These are phyloP conservation scores for Drosophila kurseongensis DNA, from an alignment of 1,140 invertebrate genomes.

Conservation along the genomic window DNA sequence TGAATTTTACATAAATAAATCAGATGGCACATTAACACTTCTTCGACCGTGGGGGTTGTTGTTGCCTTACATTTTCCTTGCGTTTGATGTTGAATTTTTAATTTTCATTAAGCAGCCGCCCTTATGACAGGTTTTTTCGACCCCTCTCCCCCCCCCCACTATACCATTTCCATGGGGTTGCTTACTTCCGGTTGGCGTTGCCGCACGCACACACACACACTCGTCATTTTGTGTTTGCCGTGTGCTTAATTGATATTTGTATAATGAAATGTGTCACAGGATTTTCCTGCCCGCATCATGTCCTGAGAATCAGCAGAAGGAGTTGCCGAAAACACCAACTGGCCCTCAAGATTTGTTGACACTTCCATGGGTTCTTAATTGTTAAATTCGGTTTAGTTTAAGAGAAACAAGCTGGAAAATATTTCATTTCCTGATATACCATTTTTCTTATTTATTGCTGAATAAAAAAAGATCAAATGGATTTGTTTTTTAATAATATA, in stretches of 20 bases:
- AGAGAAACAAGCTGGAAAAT: neutral
- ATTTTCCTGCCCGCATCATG: slow-evolving; percentile 72
- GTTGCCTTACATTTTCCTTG: slow-evolving; percentile 57
- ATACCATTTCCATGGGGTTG: slow-evolving; percentile 17
- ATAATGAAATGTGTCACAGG: slow-evolving; percentile 79
- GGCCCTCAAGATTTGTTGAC: slow-evolving; percentile 25
- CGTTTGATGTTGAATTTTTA: slow-evolving; percentile 83
- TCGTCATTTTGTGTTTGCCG: slow-evolving; percentile 71
- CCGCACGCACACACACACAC: slow-evolving; percentile 14
- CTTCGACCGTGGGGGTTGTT: slow-evolving; percentile 7
- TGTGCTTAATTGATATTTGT: slow-evolving; percentile 80
- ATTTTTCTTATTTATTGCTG: neutral
- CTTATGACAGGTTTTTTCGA: slow-evolving; percentile 41
- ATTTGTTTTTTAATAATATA: too few species aligned
- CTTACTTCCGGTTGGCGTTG: slow-evolving; percentile 36
- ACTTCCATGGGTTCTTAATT: slow-evolving; percentile 30
- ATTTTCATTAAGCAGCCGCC: slow-evolving; percentile 77
- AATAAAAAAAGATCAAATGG: too few species aligned
- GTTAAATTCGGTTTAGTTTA: neutral
- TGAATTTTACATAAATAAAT: slow-evolving; percentile 74
- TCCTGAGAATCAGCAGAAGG: slow-evolving; percentile 38
- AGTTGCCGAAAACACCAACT: slow-evolving; percentile 14
- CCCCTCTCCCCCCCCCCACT: too few species aligned
- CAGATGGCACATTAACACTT: slow-evolving; percentile 82
- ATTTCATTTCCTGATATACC: neutral